A percentile compares a stretch with the other conserved stretches of the same genome.
Conservation (phyloP, 2,888 invertebrate species). For the Yponomeuta malinellus region DNA sequence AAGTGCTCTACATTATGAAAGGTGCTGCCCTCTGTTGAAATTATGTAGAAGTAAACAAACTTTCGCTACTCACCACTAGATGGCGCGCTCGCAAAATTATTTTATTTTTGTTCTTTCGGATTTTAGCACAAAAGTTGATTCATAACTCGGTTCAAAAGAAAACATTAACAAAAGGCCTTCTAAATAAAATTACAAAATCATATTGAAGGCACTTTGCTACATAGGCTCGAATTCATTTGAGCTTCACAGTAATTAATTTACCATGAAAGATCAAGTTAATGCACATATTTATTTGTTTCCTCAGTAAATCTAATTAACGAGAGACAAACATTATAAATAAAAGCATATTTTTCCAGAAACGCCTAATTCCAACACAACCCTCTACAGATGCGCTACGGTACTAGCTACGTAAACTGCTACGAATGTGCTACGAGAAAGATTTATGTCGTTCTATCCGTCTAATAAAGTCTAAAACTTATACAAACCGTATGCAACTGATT, state of each 20-base stretch:
- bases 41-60: slow-evolving; percentile 30
- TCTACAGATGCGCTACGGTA: background rate
- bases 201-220: no score
- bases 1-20: background rate
- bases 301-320: no score
- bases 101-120: background rate
- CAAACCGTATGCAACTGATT: background rate
- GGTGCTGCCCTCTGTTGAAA: slow-evolving; percentile 45
- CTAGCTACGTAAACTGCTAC: background rate
- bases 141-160: no score
- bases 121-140: background rate
- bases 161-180: no score
- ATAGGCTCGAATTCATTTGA: no score
- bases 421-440: slow-evolving; percentile 4
- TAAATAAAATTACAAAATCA: no score
- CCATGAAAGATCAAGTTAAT: no score
- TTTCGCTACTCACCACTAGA: slow-evolving; percentile 49
- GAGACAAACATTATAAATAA: no score
- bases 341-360: no score
- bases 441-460: background rate
- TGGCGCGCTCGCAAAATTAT: slow-evolving; percentile 34
- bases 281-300: no score
- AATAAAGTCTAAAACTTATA: background rate
- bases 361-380: no score
- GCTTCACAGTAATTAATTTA: no score